phyloP scores from a whole-genome alignment of 2,113 vertebrate genomes.

The Platanista minor region DNA sequence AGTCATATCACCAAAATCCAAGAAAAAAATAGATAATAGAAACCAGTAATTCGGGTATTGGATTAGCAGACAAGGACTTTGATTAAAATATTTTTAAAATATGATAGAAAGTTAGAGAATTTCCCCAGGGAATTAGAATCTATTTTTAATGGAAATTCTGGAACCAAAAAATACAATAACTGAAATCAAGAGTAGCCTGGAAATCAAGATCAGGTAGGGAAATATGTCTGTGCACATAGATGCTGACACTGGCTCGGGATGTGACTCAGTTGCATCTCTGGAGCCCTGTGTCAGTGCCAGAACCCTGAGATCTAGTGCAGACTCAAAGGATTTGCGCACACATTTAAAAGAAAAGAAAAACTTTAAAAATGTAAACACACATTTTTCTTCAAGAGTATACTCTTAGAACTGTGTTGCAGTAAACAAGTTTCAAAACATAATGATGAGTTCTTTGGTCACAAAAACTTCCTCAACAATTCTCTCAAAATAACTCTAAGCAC shows the following conservation, averaged over 20 bases:
- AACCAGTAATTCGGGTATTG: not conserved
- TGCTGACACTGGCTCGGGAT: not conserved
- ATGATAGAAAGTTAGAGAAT: not conserved
- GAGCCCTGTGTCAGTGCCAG: not conserved
- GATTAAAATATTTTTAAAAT: not conserved
- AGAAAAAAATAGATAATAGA: not conserved
- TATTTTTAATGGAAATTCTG: not conserved
- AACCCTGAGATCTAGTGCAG: not conserved
- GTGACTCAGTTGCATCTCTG: not conserved
- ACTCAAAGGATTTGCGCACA: not conserved
- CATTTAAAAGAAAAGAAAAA: not conserved
- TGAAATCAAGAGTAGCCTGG: not conserved
- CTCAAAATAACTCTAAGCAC: not conserved
- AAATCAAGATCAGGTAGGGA: not conserved
- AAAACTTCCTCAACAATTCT: not conserved
- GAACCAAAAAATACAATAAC: not conserved
- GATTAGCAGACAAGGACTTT: not conserved
- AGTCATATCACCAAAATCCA: not conserved
- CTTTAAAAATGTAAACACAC: not conserved
- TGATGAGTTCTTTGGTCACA: not conserved
- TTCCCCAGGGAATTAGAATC: not conserved
- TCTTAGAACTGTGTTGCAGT: not conserved
- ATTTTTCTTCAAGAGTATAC: not conserved
- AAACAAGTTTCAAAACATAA: not conserved
- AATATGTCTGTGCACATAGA: fast-evolving